A percentile compares a stretch with the other conserved stretches of the same genome.
These are phyloP conservation scores for Bombus picipes DNA, from an alignment of 1,140 invertebrate species.

Conservation along the genomic window DNA sequence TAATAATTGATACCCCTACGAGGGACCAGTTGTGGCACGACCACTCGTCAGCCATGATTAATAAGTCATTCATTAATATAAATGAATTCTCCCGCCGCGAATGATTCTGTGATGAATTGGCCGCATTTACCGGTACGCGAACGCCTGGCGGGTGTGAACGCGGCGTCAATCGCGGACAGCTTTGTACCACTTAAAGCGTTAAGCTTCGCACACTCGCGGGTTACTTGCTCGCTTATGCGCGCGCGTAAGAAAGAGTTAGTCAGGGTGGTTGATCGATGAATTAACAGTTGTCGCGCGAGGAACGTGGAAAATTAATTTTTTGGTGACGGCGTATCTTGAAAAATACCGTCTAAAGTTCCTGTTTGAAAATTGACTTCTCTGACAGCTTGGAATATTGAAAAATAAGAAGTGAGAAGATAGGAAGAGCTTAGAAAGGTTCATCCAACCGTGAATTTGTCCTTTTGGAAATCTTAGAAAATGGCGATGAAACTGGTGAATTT, in stretches of 20 bases:
- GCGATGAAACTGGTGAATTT: too few relatives aligned
- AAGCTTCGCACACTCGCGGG: constrained; percentile 58
- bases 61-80: constrained; percentile 78
- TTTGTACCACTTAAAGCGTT: constrained; percentile 70
- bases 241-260: background rate
- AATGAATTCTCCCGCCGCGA: constrained; percentile 73
- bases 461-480: too few relatives aligned
- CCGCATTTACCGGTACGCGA: constrained; percentile 73
- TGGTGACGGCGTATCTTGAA: too few relatives aligned
- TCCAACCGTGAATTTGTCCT: too few relatives aligned
- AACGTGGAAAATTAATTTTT: background rate
- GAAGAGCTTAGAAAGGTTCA: too few relatives aligned
- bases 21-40: constrained; percentile 42
- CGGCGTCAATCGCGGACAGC: constrained; percentile 70
- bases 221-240: constrained; percentile 2
- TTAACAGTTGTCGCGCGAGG: constrained; percentile 12
- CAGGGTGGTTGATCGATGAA: constrained; percentile 52
- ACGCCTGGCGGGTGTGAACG: constrained; percentile 73
- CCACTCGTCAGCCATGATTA: constrained; percentile 70
- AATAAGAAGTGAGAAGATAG: background rate
- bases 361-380: too few relatives aligned
- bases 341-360: too few relatives aligned
- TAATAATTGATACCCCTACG: constrained; percentile 71
- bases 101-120: constrained; percentile 77
- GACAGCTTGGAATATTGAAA: background rate